Conservation (phyloP, 2,797 vertebrate genomes). For the Gymnothorax reevesii region DNA sequence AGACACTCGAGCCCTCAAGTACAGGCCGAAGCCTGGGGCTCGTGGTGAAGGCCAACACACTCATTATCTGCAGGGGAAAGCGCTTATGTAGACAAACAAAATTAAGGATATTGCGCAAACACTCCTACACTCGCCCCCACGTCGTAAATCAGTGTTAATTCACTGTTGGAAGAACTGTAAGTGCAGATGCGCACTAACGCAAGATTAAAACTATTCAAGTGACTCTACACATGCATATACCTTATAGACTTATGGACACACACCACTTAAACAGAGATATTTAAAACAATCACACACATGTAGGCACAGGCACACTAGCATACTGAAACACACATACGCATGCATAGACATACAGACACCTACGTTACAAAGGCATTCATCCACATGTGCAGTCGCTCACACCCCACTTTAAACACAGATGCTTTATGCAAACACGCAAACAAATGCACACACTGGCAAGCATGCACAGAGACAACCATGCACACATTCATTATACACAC, state of each 20-base stretch:
- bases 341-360: slow-evolving; percentile 17
- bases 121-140: background rate
- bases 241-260: too few species aligned
- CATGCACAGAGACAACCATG: too few species aligned
- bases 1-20: background rate
- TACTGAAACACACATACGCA: slow-evolving; percentile 8
- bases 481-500: background rate
- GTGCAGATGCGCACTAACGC: background rate
- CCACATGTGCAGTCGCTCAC: background rate
- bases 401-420: background rate
- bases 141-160: background rate
- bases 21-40: background rate
- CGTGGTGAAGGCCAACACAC: background rate
- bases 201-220: too few species aligned
- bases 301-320: background rate
- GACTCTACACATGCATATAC: too few species aligned
- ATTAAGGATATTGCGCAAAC: background rate
- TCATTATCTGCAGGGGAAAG: background rate
- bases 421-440: too few species aligned
- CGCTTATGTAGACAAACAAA: background rate
- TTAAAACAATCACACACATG: too few species aligned
- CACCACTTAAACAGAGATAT: too few species aligned
- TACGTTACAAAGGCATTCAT: too few species aligned
- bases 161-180: background rate
- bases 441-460: too few species aligned